Base-by-base conservation (phyloP, 1,140 invertebrate genomes). In the Oppia nitens region DNA sequence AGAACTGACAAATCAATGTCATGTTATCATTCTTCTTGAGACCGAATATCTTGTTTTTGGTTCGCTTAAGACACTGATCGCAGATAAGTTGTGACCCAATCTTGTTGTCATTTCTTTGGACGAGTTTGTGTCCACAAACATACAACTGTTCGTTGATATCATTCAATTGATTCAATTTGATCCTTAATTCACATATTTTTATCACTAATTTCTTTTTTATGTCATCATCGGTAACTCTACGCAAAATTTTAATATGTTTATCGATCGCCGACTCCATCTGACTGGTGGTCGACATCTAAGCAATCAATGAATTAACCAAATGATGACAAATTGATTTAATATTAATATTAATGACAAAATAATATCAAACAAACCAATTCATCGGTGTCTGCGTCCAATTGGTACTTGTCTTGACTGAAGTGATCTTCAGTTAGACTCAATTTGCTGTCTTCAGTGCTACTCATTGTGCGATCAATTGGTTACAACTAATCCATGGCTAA, bases 131-230 rank as follows among this genome's bases (percentile, higher is more conserved):
- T 50, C 56, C 56, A 40, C 20, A 52, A n/a, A 27, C 50, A 52
- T 57, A 20, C 4, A 26, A n/a, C 12, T 53, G 40, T 20, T 62
- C 60, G 23, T 20, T 45, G 17, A 59, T 51, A 20, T 62, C 60
- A 50, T 50, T 49, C 28, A 62, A n/a, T 20, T 62, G 45, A 17
- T 28, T 49, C 27, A 62, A 52, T 48, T 62, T 60, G 11, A 62
- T 48, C n/a, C 57, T 53, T 20, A 62, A 51, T 20, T 61, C 60
- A 54, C 60, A 62, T 24, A 62, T 27, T 49, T 29, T 40, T 26
- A 25, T 53, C 1, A 62, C 53, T 20, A 58, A 47, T 47, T 59
- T 20, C 48, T 49, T 26, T 26, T 60, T 62, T n/a, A 32, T 62
- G 28, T 54, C 55, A 12, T 62, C 58, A 27, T 52, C 29, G 20